Conservation (phyloP, 2,888 invertebrate genomes). For the Drosophila nr. perissopoda region DNA sequence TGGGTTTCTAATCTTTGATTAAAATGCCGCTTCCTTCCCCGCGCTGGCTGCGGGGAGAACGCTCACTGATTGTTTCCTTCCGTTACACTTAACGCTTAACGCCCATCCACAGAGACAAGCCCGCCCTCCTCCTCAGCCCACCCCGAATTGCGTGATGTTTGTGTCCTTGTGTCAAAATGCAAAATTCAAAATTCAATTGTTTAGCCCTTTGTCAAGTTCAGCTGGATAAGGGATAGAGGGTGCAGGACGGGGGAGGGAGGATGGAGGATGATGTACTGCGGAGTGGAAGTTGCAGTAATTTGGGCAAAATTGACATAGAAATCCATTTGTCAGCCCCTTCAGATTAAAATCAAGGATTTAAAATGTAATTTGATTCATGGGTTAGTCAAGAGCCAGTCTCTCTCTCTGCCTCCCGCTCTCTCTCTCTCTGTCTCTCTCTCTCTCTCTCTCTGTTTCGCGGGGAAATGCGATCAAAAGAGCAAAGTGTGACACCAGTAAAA, state of each 20-base stretch:
- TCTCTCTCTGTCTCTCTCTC: no score
- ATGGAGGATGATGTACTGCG: slow-evolving; percentile 18
- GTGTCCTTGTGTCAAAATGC: slow-evolving; percentile 71
- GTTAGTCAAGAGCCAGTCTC: slow-evolving; percentile 27
- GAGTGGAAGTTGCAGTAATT: slow-evolving; percentile 48
- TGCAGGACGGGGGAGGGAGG: neutral
- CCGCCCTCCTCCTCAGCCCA: neutral
- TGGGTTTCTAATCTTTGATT: slow-evolving; percentile 81
- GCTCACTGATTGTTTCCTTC: slow-evolving; percentile 72
- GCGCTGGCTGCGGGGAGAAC: slow-evolving; percentile 37
- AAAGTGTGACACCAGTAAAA: slow-evolving; percentile 79
- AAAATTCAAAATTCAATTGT: slow-evolving; percentile 83
- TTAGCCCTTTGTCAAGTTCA: slow-evolving; percentile 49
- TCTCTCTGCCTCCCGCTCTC: neutral
- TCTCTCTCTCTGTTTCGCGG: neutral
- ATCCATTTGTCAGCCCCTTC: slow-evolving; percentile 84
- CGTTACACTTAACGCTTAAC: slow-evolving; percentile 37
- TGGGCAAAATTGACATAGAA: slow-evolving; percentile 82
- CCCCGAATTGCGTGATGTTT: slow-evolving; percentile 45
- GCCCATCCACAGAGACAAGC: slow-evolving; percentile 4
- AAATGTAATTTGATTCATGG: slow-evolving; percentile 84
- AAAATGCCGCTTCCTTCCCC: slow-evolving; percentile 63
- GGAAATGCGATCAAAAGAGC: slow-evolving; percentile 72
- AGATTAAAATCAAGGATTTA: slow-evolving; percentile 84
- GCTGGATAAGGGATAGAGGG: slow-evolving; percentile 19